A percentile compares a stretch with the other conserved stretches of the same genome.
These are phyloP conservation scores for Drosophila algonquin DNA, from an alignment of 2,888 invertebrate genomes.

Conservation along the genomic window DNA sequence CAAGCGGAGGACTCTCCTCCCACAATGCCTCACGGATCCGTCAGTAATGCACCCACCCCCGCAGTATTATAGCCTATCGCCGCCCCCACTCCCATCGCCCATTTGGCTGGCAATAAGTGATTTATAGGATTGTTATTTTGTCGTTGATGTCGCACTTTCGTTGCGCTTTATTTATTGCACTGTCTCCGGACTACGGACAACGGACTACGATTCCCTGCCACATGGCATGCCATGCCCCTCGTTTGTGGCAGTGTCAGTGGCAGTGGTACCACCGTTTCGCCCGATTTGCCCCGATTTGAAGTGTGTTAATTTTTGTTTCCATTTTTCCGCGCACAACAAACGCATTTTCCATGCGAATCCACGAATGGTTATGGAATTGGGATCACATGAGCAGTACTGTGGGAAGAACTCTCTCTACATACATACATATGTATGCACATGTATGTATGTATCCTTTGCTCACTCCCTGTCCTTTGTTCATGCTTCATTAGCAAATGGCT, in stretches of 20 bases:
- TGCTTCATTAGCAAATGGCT: slow-evolving; percentile 42
- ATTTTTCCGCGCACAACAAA: slow-evolving; percentile 1
- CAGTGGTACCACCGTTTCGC: slow-evolving; percentile 9
- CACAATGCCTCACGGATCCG: neutral
- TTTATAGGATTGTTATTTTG: slow-evolving; percentile 76
- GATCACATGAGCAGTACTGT: neutral
- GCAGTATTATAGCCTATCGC: neutral
- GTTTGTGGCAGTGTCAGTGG: neutral
- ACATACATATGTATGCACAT: no score
- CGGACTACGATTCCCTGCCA: neutral
- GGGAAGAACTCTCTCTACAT: slow-evolving; percentile 18
- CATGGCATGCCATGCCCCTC: neutral
- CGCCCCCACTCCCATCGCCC: neutral
- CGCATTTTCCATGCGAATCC: slow-evolving; percentile 40
- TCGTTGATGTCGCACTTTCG: slow-evolving; percentile 75
- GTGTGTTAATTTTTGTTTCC: slow-evolving; percentile 72
- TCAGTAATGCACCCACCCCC: slow-evolving; percentile 14
- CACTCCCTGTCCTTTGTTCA: slow-evolving; percentile 12
- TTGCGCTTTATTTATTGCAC: slow-evolving; percentile 54
- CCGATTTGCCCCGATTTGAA: slow-evolving; percentile 48
- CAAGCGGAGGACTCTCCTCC: slow-evolving; percentile 1
- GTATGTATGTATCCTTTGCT: neutral
- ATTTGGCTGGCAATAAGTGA: slow-evolving; percentile 61
- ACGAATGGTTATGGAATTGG: slow-evolving; percentile 30
- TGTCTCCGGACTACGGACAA: neutral